Base-by-base conservation (phyloP, 2,113 vertebrate genomes). In the Neodontobutis hainanensis region DNA sequence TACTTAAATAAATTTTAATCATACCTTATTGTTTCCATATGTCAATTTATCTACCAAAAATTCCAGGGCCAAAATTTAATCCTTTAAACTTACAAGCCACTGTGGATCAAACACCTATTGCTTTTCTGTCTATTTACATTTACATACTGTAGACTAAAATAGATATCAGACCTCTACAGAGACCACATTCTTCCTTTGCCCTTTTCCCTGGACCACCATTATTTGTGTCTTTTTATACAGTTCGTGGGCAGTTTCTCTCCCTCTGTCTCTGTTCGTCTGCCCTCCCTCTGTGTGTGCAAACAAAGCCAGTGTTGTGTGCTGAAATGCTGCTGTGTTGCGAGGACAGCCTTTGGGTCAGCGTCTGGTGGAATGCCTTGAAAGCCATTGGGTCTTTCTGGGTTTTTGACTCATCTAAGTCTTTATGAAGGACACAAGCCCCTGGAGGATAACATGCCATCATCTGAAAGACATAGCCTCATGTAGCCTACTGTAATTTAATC, bases 271-370 rank as follows among this genome's bases (percentile, higher is more conserved):
- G 68, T 74, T 73, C 77, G 64, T 76, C 80, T 77, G 72, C 73
- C 66, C 50, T 80, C 61, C 80, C 66, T 27, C 40, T 51, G 61
- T 16, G 61, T 16, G 56, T 43, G 44, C 66, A 78, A 68, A 91
- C 88, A 91, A 89, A 85, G 88, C 82, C 27, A 0, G 63, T 61
- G 73, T 90, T 91, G 88, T 91, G 67, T 69, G 72, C 72, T 60
- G 56, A 82, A 56, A 65, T 45, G 71, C 73, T 45, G 71, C 73
- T 81, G 77, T 6, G 79, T 83, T 84, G 83, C 44, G 71, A 70
- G 82, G 85, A 87, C 82, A 76, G 53, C 69, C 75, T 66, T 79
- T 77, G 77, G 80, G 78, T 86, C 86, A 85, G 71, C 48, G 63
- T 87, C 70, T 84, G 61, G 46, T 78, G 75, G 82, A 89, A 89